These are phyloP conservation scores for Aplochiton taeniatus DNA, from an alignment of 2,797 vertebrate species.

Conservation along the genomic window DNA sequence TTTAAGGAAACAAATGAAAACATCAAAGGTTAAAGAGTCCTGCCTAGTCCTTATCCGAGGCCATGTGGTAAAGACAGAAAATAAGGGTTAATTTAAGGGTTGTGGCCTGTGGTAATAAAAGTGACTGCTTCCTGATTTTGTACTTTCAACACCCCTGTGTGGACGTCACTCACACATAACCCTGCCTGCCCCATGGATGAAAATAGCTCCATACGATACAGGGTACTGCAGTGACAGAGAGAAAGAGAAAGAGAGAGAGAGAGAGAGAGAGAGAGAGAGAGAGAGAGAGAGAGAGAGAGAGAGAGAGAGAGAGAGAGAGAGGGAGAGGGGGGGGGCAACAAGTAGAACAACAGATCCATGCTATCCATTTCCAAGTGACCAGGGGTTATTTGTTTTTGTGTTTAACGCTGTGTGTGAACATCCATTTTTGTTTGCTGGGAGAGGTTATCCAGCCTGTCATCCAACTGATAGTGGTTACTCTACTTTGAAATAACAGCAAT, in stretches of 20 bases:
- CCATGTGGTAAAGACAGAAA: not conserved
- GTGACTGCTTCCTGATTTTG: no score
- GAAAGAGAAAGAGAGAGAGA: not conserved
- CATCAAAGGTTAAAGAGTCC: not conserved
- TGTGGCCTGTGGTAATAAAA: no score
- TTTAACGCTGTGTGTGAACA: constrained; percentile 32
- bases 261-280: not conserved
- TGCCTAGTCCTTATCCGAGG: constrained; percentile 22
- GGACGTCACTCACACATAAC: not conserved
- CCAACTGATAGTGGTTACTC: not conserved
- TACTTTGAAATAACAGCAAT: not conserved
- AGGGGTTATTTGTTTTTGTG: constrained; percentile 32
- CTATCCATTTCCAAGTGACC: constrained; percentile 16
- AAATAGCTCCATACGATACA: constrained; percentile 5
- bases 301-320: not conserved
- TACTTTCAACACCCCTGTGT: no score
- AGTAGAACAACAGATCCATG: constrained; percentile 27
- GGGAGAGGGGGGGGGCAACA: constrained; percentile 22
- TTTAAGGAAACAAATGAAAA: not conserved
- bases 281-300: not conserved
- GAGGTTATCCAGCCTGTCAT: constrained; percentile 39
- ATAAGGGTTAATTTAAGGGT: not conserved
- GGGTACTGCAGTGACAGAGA: not conserved
- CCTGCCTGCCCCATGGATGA: constrained; percentile 23
- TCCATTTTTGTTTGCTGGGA: constrained; percentile 22